A percentile compares a stretch with the other conserved stretches of the same genome.
phyloP scores from a whole-genome alignment of 2,113 vertebrate species.

The Nematolebias whitei region DNA sequence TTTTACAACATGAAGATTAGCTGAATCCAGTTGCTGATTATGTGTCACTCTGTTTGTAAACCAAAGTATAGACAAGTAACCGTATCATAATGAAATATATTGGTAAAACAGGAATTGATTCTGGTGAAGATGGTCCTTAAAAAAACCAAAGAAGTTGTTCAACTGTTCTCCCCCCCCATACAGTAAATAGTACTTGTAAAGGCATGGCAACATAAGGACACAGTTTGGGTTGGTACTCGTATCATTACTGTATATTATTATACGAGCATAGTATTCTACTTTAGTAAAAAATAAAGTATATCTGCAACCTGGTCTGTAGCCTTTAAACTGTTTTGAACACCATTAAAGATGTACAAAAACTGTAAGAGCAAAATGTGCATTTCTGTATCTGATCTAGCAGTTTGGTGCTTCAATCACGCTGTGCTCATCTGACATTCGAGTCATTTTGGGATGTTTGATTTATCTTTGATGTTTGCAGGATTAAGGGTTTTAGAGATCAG shows the following conservation, averaged over 20 bases:
- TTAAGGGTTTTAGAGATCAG: conserved; percentile 70
- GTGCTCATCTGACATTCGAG: conserved; percentile 3
- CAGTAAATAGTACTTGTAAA: no score
- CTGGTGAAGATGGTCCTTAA: conserved; percentile 50
- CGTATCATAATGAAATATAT: no score
- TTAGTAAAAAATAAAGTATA: background rate
- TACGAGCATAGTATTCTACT: background rate
- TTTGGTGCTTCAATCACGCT: background rate
- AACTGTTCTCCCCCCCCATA: no score
- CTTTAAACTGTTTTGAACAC: background rate
- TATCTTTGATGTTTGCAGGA: conserved; percentile 63
- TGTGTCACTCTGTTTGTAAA: conserved; percentile 45
- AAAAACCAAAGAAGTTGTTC: conserved; percentile 24
- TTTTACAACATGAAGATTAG: conserved; percentile 52
- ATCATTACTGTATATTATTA: background rate
- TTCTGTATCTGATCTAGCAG: background rate
- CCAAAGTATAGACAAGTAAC: conserved; percentile 48
- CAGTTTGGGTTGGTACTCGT: background rate
- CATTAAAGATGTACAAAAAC: background rate
- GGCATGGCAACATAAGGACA: background rate
- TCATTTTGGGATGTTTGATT: conserved; percentile 43
- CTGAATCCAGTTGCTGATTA: conserved; percentile 58
- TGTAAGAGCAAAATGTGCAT: background rate
- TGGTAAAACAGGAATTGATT: conserved; percentile 52
- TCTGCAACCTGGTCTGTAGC: background rate